Percentiles rank a stretch among this genome's conserved stretches.
Conservation (phyloP, 2,888 invertebrate genomes). For the Nomada goodeniana region DNA sequence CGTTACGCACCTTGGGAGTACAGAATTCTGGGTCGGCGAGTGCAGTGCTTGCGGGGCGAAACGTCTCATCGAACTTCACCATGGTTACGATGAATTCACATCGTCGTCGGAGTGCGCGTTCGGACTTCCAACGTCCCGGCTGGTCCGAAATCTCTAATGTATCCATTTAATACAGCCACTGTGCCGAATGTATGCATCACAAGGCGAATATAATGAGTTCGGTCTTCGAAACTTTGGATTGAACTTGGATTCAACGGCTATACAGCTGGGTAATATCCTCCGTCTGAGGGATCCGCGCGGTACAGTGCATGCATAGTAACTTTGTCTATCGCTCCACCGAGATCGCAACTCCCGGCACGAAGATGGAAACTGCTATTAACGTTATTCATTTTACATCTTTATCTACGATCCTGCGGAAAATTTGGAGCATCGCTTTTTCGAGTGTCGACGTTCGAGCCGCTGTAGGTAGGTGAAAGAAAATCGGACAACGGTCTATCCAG, state of each 20-base stretch:
- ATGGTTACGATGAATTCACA: constrained; percentile 19
- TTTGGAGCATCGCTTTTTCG: no score
- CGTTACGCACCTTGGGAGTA: constrained; percentile 24
- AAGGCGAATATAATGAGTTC: constrained; percentile 14
- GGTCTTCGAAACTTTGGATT: not conserved
- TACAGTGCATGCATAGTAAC: not conserved
- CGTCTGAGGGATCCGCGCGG: not conserved
- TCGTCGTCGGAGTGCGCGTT: not conserved
- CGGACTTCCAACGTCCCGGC: constrained; percentile 6
- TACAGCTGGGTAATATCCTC: not conserved
- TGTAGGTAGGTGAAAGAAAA: no score
- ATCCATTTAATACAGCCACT: constrained; percentile 29
- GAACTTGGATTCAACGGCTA: constrained; percentile 15
- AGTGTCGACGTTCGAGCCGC: no score
- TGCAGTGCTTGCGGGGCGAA: not conserved
- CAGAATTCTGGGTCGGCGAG: constrained; percentile 21
- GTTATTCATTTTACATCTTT: no score
- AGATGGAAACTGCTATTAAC: no score
- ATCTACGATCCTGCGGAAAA: no score
- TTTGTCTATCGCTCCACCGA: not conserved
- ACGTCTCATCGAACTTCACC: constrained; percentile 3
- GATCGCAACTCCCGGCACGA: not conserved
- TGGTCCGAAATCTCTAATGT: constrained; percentile 5
- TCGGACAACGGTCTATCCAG: no score
- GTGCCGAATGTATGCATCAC: not conserved